A percentile compares a stretch with the other conserved stretches of the same genome.
These are phyloP conservation scores for Lophotriccus pileatus DNA, from an alignment of 2,797 vertebrate genomes.

Conservation along the genomic window DNA sequence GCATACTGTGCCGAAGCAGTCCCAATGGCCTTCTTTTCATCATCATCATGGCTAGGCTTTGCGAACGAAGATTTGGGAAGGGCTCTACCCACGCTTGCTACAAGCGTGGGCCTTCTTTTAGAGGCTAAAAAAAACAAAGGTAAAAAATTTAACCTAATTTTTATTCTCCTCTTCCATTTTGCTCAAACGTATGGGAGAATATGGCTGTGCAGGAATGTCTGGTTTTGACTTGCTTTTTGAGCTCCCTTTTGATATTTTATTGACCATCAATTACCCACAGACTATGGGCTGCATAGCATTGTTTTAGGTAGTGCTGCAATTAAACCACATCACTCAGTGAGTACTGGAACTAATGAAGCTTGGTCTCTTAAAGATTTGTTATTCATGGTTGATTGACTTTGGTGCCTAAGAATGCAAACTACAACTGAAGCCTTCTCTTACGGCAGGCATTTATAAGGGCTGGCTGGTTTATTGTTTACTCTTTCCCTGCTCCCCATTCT, in stretches of 20 bases:
- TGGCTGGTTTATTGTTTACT: neutral
- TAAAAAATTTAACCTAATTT: neutral
- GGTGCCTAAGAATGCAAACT: conserved; percentile 39
- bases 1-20: neutral
- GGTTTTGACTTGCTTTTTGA: neutral
- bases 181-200: neutral
- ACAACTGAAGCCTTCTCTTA: conserved; percentile 11
- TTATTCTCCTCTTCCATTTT: neutral
- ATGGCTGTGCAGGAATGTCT: neutral
- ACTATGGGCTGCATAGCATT: neutral
- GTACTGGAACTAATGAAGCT: conserved; percentile 47
- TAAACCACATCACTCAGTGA: conserved; percentile 21
- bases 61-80: too few species aligned
- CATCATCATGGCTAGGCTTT: too few species aligned
- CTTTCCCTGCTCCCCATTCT: neutral
- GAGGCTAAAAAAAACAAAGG: neutral
- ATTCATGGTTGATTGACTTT: conserved; percentile 43
- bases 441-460: neutral
- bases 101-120: neutral
- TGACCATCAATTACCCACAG: neutral
- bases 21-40: neutral
- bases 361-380: conserved; percentile 38
- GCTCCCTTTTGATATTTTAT: conserved; percentile 11
- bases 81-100: too few species aligned
- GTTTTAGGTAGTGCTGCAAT: conserved; percentile 40